A percentile compares a stretch with the other conserved stretches of the same genome.
Conservation (phyloP, 1,140 invertebrate species). For the Drosophila ogumai region DNA sequence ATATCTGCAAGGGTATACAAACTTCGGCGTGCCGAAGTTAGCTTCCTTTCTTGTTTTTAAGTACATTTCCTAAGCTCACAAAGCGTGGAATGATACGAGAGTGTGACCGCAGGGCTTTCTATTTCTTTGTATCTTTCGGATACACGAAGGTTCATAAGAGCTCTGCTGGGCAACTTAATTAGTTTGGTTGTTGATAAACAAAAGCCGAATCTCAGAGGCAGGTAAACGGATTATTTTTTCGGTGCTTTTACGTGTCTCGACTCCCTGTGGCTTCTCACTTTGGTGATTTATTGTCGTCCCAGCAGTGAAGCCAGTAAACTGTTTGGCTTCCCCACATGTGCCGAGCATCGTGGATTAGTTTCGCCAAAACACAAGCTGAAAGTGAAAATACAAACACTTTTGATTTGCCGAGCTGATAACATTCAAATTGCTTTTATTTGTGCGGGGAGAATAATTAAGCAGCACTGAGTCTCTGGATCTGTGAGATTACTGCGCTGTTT, state of each 20-base stretch:
- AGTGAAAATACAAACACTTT: conserved; percentile 62
- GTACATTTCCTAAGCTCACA: conserved; percentile 7
- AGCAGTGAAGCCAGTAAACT: conserved; percentile 32
- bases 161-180: conserved; percentile 66
- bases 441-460: conserved; percentile 56
- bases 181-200: conserved; percentile 61
- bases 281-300: conserved; percentile 53
- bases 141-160: conserved; percentile 1
- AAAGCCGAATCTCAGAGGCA: conserved; percentile 31
- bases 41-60: no score
- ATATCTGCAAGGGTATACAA: no score
- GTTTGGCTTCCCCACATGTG: conserved; percentile 50
- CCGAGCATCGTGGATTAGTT: conserved; percentile 59
- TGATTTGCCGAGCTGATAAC: conserved; percentile 30
- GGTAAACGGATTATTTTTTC: conserved; percentile 71
- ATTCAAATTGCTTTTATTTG: conserved; percentile 44
- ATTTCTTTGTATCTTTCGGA: conserved; percentile 47
- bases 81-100: conserved; percentile 14
- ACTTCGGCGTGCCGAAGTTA: no score
- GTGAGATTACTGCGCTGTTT: conserved; percentile 2
- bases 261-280: conserved; percentile 61
- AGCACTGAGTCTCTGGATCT: conserved; percentile 1
- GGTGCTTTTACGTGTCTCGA: conserved; percentile 12
- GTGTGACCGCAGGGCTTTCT: conserved; percentile 63
- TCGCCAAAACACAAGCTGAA: conserved; percentile 33